These are phyloP conservation scores for Parazoanthus atlanticus DNA, from an alignment of 92 coral and sea anemone species.

Conservation along the genomic window DNA sequence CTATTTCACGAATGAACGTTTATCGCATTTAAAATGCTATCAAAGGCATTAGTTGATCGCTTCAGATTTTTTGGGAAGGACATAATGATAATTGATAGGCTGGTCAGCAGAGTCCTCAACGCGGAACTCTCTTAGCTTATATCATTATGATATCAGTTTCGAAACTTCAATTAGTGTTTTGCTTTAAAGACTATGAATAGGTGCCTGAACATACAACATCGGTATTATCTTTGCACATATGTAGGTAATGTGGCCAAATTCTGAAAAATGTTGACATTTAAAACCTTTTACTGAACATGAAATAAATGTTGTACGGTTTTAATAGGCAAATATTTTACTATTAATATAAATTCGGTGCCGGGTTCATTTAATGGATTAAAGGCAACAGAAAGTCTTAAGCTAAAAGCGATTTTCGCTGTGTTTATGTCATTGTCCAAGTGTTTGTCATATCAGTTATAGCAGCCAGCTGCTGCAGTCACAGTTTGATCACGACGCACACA, in stretches of 20 bases:
- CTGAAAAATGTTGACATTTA: background rate
- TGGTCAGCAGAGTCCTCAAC: background rate
- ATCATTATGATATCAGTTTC: background rate
- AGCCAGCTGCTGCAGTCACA: background rate
- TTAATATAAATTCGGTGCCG: too few relatives aligned
- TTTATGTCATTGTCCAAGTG: background rate
- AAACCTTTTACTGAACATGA: background rate
- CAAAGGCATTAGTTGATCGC: background rate
- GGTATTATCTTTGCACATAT: too few relatives aligned
- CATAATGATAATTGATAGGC: background rate
- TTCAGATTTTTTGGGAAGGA: background rate
- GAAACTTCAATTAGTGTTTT: background rate
- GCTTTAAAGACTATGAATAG: background rate
- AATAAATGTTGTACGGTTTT: too few relatives aligned
- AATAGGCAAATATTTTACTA: background rate
- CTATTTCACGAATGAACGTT: background rate
- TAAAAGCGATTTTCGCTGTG: background rate
- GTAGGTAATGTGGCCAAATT: too few relatives aligned
- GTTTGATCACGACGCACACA: background rate
- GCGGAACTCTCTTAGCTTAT: background rate
- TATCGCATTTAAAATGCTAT: background rate
- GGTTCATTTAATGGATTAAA: background rate
- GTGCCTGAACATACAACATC: background rate
- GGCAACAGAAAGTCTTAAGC: background rate
- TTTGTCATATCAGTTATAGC: background rate